phyloP scores from a whole-genome alignment of 2,113 vertebrate species.

The Tragelaphus strepsiceros region DNA sequence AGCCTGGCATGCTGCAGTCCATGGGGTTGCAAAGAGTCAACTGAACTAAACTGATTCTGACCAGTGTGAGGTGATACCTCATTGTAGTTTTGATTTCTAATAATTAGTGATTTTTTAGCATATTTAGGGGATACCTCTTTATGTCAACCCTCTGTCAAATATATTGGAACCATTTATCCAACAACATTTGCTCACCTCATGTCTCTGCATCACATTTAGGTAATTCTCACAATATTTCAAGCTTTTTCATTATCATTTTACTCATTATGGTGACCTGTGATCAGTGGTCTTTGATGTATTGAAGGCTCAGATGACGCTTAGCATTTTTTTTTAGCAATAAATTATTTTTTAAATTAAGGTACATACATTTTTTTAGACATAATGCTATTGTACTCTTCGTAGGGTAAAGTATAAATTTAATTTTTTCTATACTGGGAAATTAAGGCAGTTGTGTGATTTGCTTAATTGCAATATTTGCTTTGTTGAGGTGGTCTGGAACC shows the following conservation, averaged over 20 bases:
- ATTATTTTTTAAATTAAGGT: not conserved
- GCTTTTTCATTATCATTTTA: not conserved
- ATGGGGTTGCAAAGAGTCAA: not conserved
- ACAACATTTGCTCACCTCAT: not conserved
- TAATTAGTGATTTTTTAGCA: not conserved
- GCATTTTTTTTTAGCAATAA: not conserved
- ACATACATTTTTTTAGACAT: not conserved
- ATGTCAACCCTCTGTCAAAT: not conserved
- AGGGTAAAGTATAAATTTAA: not conserved
- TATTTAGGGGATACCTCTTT: not conserved
- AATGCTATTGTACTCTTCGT: not conserved
- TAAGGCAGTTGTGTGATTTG: not conserved
- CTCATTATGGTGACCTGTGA: not conserved
- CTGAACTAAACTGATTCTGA: not conserved
- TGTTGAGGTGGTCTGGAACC: not conserved
- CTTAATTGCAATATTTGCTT: not conserved
- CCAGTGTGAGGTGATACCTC: not conserved
- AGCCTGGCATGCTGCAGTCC: not conserved
- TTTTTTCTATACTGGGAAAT: not conserved
- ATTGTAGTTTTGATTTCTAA: not conserved
- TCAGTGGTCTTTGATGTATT: not conserved
- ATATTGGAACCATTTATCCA: not conserved
- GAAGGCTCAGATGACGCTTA: not conserved
- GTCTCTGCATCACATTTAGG: not conserved
- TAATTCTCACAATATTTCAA: not conserved